These are phyloP conservation scores for Galleria mellonella DNA, from an alignment of 1,140 invertebrate genomes.

Conservation along the genomic window DNA sequence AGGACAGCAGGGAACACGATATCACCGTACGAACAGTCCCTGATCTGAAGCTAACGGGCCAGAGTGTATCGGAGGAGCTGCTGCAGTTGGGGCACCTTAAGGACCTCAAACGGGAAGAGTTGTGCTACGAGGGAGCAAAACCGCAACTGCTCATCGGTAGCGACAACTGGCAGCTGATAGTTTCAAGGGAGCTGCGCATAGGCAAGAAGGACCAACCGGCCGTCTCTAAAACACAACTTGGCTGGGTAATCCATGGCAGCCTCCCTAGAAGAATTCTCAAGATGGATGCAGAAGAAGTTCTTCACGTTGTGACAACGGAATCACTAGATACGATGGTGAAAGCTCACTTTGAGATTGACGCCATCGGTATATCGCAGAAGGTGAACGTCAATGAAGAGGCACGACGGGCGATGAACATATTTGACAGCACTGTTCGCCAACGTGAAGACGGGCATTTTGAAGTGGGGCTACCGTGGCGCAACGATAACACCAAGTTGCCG, in stretches of 20 bases:
- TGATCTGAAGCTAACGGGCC: background rate
- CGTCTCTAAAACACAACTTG: slow-evolving; percentile 7
- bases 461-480: slow-evolving; percentile 2
- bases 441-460: background rate
- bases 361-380: slow-evolving; percentile 8
- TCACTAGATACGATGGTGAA: background rate
- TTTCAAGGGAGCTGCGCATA: slow-evolving; percentile 5
- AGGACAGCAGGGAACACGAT: too few relatives aligned
- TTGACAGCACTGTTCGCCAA: background rate
- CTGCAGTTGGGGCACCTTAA: background rate
- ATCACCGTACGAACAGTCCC: background rate
- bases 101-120: background rate
- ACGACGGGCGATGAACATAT: background rate
- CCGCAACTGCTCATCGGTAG: slow-evolving; percentile 5
- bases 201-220: slow-evolving; percentile 8
- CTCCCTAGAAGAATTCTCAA: slow-evolving; percentile 19
- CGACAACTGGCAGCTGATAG: slow-evolving; percentile 13
- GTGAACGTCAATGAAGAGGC: slow-evolving; percentile 28
- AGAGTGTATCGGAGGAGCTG: background rate
- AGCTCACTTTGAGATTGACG: too few relatives aligned
- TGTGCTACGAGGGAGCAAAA: slow-evolving; percentile 10
- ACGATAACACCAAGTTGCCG: slow-evolving; percentile 6
- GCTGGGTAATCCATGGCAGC: slow-evolving; percentile 23
- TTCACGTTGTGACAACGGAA: slow-evolving; percentile 11
- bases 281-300: slow-evolving; percentile 7